Base-by-base conservation (phyloP, 1,140 invertebrate genomes). In the Drosophila ogumai region DNA sequence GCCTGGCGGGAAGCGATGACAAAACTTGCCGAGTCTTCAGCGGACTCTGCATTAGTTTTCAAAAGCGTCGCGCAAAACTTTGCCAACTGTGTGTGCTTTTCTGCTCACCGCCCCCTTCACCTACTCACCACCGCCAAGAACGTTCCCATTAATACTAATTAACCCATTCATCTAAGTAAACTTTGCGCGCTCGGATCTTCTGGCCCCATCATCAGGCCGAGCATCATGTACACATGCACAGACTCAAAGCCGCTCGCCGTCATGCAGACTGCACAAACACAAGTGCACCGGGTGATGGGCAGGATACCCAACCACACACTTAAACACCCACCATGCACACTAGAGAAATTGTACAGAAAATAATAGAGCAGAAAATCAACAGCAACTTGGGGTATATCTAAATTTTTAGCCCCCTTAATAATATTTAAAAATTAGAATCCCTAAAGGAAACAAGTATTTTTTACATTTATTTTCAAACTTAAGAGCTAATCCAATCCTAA, bases 221-320 rank as follows among this genome's bases (percentile, higher is more conserved):
- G 67, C 57, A 58, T 60, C 50, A 32, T 44, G 65, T 56, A 46
- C 52, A 69, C 66, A 88, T 80, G 81, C 80, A 82, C 84, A 84
- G 65, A 58, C 72, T 84, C 80, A 87, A 87, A 87, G 85, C 61
- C 60, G 52, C 55, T 64, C 58, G 75, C 79, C 79, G 75, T 79
- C 75, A 86, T 87, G 82, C 84, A 79, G 57, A 57, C 84, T 90
- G 80, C 84, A 80, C 84, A 88, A 77, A 80, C 54, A 87, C 84
- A 87, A 88, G 68, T 74, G 58, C 84, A 73, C 13, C 43, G 54
- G 43, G 69, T 72, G 69, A 36, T 36, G 67, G 32, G 4, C 47
- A 49, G 15, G 15, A 31, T 31, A 34, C 36, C 31, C 46, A 44
- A 13, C 61, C 66, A 50, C 46, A 41, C 47, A 52, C 47, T 34